These are phyloP conservation scores for Takifugu rubripes DNA, from an alignment of 2,797 vertebrate species.

Conservation along the genomic window DNA sequence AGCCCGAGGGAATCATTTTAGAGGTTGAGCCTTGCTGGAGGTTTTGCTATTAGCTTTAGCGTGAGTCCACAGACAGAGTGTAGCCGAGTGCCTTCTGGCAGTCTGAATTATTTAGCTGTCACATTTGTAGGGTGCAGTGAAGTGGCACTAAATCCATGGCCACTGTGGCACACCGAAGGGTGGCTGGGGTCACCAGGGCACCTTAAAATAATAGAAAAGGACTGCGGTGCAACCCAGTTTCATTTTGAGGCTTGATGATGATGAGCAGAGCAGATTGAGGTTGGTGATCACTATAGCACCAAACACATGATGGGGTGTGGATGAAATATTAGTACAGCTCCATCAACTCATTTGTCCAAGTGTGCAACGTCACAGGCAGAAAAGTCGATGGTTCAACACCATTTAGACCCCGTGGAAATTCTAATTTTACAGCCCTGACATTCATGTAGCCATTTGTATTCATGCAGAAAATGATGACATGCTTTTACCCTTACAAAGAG, in stretches of 20 bases:
- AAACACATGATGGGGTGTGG: too few relatives aligned
- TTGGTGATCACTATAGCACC: neutral
- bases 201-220: slow-evolving; percentile 15
- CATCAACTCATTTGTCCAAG: too few relatives aligned
- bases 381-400: too few relatives aligned
- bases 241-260: slow-evolving; percentile 17
- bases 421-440: too few relatives aligned
- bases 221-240: neutral
- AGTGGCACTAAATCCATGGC: slow-evolving; percentile 46
- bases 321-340: too few relatives aligned
- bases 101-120: slow-evolving; percentile 59
- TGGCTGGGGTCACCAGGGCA: slow-evolving; percentile 12
- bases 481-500: neutral
- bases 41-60: slow-evolving; percentile 33
- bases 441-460: too few relatives aligned
- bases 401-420: too few relatives aligned
- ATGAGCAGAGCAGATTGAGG: slow-evolving; percentile 15
- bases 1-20: slow-evolving; percentile 17
- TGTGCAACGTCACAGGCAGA: too few relatives aligned
- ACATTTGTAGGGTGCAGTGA: slow-evolving; percentile 42
- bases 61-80: slow-evolving; percentile 26
- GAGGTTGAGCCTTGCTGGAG: slow-evolving; percentile 14
- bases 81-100: slow-evolving; percentile 33
- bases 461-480: too few relatives aligned
- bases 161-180: slow-evolving; percentile 21